phyloP scores from a whole-genome alignment of 2,797 vertebrate species.

The Kryptopterus vitreolus region DNA sequence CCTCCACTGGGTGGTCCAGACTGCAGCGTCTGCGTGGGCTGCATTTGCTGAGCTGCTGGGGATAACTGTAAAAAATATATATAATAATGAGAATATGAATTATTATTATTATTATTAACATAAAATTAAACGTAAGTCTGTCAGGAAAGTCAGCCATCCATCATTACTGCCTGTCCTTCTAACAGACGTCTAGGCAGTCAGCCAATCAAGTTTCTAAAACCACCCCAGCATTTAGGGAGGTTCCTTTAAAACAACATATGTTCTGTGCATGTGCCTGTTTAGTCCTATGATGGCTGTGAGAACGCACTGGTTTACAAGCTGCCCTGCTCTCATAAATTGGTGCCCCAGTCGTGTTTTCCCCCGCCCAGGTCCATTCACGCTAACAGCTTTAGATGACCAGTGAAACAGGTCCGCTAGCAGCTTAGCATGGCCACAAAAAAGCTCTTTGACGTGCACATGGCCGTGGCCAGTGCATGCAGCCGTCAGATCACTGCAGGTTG shows the following conservation, averaged over 20 bases:
- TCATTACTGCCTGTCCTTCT: constrained; percentile 31
- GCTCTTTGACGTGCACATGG: constrained; percentile 72
- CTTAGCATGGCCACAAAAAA: constrained; percentile 61
- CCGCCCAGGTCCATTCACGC: constrained; percentile 72
- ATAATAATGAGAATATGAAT: background rate
- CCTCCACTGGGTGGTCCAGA: constrained; percentile 89
- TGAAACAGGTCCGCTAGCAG: constrained; percentile 66
- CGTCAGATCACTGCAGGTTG: constrained; percentile 74
- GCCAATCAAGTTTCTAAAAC: constrained; percentile 62
- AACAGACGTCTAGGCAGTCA: constrained; percentile 55
- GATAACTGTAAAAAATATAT: constrained; percentile 79
- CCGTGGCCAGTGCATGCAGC: constrained; percentile 69
- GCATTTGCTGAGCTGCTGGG: constrained; percentile 95
- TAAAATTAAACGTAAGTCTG: background rate
- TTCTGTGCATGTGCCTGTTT: constrained; percentile 57
- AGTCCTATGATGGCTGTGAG: constrained; percentile 55
- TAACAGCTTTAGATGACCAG: constrained; percentile 65
- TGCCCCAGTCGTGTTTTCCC: constrained; percentile 76
- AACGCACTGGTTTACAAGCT: constrained; percentile 69
- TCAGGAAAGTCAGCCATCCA: constrained; percentile 4
- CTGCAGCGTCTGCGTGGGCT: constrained; percentile 94
- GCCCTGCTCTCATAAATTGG: constrained; percentile 76
- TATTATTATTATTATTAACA: too few species aligned
- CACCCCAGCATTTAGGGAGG: constrained; percentile 60
- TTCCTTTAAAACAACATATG: constrained; percentile 75